Percentiles rank a stretch among this genome's conserved stretches.
Conservation (phyloP, 1,140 invertebrate species). For the Aradophagus sp. region DNA sequence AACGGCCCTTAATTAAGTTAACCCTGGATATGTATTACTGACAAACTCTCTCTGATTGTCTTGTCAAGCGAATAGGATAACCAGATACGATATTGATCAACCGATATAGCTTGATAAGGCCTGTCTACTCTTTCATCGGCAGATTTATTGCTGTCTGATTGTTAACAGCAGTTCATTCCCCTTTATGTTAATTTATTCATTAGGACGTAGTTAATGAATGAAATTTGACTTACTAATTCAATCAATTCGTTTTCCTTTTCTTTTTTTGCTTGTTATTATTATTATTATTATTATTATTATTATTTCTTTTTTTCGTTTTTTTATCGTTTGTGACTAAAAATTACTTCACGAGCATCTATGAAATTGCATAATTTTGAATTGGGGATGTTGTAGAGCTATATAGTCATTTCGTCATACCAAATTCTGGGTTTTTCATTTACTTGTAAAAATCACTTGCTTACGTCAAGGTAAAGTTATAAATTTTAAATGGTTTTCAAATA, state of each 20-base stretch:
- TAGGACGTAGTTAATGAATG: slow-evolving; percentile 24
- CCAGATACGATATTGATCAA: slow-evolving; percentile 67
- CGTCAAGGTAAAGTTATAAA: no score
- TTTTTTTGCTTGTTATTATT: no score
- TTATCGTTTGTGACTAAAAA: slow-evolving; percentile 5
- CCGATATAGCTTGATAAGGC: slow-evolving; percentile 65
- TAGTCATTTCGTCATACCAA: no score
- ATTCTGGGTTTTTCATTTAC: no score
- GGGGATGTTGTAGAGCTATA: slow-evolving; percentile 8
- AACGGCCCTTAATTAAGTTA: slow-evolving; percentile 72
- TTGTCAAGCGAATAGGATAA: slow-evolving; percentile 69
- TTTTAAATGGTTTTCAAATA: no score
- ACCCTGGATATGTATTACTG: slow-evolving; percentile 65
- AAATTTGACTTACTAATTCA: slow-evolving; percentile 32
- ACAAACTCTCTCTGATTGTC: slow-evolving; percentile 71
- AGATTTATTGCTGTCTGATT: slow-evolving; percentile 63
- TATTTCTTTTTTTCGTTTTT: no score
- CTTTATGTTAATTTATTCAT: slow-evolving; percentile 52
- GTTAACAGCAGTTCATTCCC: slow-evolving; percentile 47
- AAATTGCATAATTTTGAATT: not conserved
- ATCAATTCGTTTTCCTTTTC: slow-evolving; percentile 11
- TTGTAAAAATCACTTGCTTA: no score
- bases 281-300: no score
- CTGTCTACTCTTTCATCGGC: slow-evolving; percentile 54
- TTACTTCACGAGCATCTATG: slow-evolving; percentile 7